Base-by-base conservation (phyloP, 2,888 invertebrate species). In the Pyrrhia umbra region DNA sequence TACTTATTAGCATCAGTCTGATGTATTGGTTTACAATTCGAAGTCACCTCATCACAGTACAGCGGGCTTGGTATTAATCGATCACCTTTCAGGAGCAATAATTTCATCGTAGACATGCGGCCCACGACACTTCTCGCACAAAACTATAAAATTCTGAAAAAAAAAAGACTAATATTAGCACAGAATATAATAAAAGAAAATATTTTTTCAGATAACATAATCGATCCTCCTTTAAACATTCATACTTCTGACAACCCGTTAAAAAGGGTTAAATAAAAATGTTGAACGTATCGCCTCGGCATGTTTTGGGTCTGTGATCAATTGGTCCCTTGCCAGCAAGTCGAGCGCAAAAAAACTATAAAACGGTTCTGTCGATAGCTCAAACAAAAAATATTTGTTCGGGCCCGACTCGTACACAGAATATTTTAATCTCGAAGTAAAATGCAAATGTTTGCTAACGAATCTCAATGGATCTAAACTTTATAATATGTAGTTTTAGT, bases 81-180 rank as follows among this genome's bases (percentile, higher is more conserved):
- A 63, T 88, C 82, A 92, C 52, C 92, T 84, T 69, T 92, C 91
- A 2, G 92, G 91, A 27, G 91, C 90, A n/a, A 82, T 49, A 16
- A 90, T 68, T 77, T 90, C 89, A 52, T 92, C 90, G 68, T 77
- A 69, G 6, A 43, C 60, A 65, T 91, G 90, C 1, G 75, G 70
- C 5, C 86, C 85, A 15, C 70, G 55, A 70, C 90, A 90, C 50
- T 80, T 82, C 58, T 89, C 86, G 63, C 92, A 90, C n/a, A 88
- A 45, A 34, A 91, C 79, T 52, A 88, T 82, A 68, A 90, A 91
- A 64, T 88, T 88, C 90, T 91, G 87, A 37, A 88, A 88, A 76
- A 47, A 63, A 40, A 58, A 69, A 69, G 58, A 30, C 55, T n/a
- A 57, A 52, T 40, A 54, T 52, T 45, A 59, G 30, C 20, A 63